Evolutionary conservation across 2,888 invertebrate genomes (phyloP), one percentile per base, ranked within the genome.

Genomic region (Strigamia crassipes): DNA sequence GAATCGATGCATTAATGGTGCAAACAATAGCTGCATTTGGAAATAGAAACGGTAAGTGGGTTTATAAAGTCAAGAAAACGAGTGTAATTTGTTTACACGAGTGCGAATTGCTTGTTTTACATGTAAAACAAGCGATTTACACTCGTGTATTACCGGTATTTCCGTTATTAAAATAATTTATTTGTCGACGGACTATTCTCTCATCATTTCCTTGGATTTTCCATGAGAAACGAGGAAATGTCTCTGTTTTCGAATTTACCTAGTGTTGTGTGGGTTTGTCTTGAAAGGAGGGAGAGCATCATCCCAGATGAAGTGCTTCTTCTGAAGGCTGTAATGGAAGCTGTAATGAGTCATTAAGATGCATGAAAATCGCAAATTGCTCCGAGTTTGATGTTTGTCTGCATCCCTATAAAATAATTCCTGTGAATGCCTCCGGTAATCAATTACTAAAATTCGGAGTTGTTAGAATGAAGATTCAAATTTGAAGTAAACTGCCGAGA

Each of bases 321-420:
- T 23, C 8, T 27, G 23, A 31, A 66, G 23, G 10, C 66, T 23
- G 13, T 9, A n/a, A n/a, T n/a, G 66, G 27, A 27, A 66, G 66
- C 66, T 27, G 66, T 23, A 27, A 66, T 1, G 27, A 66, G 66
- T 31, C 66, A 66, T 66, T 66, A 66, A 23, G 66, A 66, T 66
- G 66, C 66, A 23, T 66, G 66, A 61, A 46, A 61, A 61, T 61
- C 61, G 61, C 61, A 61, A 4, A 13, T 61, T 23, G 61, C 61
- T 46, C 61, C 61, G 31, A 27, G 66, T 66, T 66, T 66, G 27
- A 66, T 66, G 66, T 27, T 66, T 23, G 23, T 61, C 21, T 61
- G 21, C 8, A 21, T 61, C 23, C 12, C 23, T 23, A 31, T 23
- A 27, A 66, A 66, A 31, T 8, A 23, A 66, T 23, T 21, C 23